These are phyloP conservation scores for Martes martes DNA, from an alignment of 2,113 vertebrate species.

Conservation along the genomic window DNA sequence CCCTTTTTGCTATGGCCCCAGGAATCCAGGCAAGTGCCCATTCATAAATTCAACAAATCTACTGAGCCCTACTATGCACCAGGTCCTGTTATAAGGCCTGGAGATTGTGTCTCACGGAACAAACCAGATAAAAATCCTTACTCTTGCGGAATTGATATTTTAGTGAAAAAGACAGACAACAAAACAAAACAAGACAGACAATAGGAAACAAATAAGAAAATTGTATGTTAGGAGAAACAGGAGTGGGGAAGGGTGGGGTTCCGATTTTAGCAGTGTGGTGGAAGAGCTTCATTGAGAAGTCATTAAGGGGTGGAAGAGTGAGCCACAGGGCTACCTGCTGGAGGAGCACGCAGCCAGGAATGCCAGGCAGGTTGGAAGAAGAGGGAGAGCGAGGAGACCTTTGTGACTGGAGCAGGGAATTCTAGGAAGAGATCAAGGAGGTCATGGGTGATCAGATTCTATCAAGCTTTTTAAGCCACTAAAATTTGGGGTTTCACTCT, in stretches of 20 bases:
- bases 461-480: not conserved
- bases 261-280: not conserved
- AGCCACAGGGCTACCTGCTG: rapidly evolving
- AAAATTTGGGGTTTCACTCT: not conserved
- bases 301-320: not conserved
- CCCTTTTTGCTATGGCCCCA: not conserved
- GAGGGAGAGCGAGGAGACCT: not conserved
- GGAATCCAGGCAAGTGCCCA: not conserved
- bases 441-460: not conserved
- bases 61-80: not conserved
- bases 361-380: not conserved
- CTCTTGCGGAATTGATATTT: not conserved
- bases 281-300: not conserved
- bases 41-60: not conserved
- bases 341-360: not conserved
- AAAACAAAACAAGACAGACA: not conserved
- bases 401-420: not conserved
- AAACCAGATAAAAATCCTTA: not conserved
- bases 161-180: not conserved
- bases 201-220: not conserved
- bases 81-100: not conserved
- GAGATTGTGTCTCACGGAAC: not conserved
- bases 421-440: not conserved
- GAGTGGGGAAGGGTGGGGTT: not conserved
- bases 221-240: not conserved